Evolutionary conservation across 2,113 vertebrate genomes (phyloP).

Genomic region (Pollachius pollachius): DNA sequence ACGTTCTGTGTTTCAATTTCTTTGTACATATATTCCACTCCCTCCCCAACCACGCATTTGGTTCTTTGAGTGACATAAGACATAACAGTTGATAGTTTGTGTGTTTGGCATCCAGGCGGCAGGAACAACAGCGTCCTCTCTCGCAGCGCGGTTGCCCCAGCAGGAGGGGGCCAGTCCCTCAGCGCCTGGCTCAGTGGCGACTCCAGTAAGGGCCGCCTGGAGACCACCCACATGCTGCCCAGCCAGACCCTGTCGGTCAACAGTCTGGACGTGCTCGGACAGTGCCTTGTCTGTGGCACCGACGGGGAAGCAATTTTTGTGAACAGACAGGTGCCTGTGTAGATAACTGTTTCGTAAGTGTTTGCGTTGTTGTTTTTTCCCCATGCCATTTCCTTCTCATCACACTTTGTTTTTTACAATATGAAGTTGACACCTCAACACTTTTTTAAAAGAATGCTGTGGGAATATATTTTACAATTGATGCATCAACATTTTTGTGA

Average conservation of each 20-base stretch:
- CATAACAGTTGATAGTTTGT: background rate
- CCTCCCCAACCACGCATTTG: too few species aligned
- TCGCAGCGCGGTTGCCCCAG: slow-evolving; percentile 75
- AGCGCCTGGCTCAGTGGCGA: slow-evolving; percentile 89
- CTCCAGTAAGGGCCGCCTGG: slow-evolving; percentile 87
- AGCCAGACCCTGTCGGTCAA: slow-evolving; percentile 91
- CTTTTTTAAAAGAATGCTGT: too few species aligned
- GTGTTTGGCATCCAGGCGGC: slow-evolving; percentile 74
- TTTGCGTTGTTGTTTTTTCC: too few species aligned
- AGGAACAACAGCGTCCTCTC: slow-evolving; percentile 82
- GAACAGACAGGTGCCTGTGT: slow-evolving; percentile 81
- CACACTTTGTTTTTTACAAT: too few species aligned
- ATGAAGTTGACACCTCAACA: too few species aligned
- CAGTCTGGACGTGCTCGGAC: slow-evolving; percentile 89
- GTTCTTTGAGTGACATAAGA: too few species aligned
- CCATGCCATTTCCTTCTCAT: too few species aligned
- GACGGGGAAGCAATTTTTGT: slow-evolving; percentile 94
- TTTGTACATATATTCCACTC: too few species aligned
- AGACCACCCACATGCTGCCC: slow-evolving; percentile 91
- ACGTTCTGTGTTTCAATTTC: too few species aligned
- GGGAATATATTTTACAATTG: too few species aligned
- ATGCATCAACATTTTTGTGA: too few species aligned
- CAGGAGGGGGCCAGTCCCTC: slow-evolving; percentile 79
- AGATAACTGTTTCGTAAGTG: background rate
- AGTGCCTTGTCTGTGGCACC: slow-evolving; percentile 93